phyloP scores from a whole-genome alignment of 2,113 vertebrate genomes.

The Miniopterus natalensis region DNA sequence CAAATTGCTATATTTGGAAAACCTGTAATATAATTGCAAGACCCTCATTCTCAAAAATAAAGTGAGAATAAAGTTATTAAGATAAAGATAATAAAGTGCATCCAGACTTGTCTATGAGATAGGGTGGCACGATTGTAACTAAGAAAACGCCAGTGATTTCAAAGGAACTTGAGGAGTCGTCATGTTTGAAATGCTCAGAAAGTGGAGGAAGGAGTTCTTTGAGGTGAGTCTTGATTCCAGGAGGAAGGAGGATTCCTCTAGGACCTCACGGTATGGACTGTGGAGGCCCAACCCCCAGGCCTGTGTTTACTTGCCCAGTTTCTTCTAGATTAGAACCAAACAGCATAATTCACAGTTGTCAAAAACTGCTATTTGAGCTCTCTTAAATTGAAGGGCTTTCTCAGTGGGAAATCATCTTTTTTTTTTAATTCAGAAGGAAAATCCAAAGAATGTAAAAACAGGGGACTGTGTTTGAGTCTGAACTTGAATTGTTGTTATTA shows the following conservation, averaged over 20 bases:
- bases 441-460: neutral
- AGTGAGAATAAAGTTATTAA: neutral
- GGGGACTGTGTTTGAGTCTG: rapidly evolving
- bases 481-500: neutral
- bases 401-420: neutral
- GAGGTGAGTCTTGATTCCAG: neutral
- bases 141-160: neutral
- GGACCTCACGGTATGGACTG: rapidly evolving
- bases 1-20: neutral
- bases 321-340: neutral
- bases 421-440: neutral
- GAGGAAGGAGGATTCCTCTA: neutral
- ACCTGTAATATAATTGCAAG: neutral
- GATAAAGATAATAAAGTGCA: neutral
- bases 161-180: neutral
- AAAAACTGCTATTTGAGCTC: neutral
- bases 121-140: neutral
- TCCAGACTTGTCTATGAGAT: neutral
- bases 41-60: neutral
- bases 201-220: neutral
- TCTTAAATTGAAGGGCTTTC: neutral
- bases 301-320: neutral
- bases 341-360: rapidly evolving
- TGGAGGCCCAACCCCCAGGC: neutral
- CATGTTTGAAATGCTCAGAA: neutral